Conservation (phyloP, 2,113 vertebrate species). For the Chitala chitala region DNA sequence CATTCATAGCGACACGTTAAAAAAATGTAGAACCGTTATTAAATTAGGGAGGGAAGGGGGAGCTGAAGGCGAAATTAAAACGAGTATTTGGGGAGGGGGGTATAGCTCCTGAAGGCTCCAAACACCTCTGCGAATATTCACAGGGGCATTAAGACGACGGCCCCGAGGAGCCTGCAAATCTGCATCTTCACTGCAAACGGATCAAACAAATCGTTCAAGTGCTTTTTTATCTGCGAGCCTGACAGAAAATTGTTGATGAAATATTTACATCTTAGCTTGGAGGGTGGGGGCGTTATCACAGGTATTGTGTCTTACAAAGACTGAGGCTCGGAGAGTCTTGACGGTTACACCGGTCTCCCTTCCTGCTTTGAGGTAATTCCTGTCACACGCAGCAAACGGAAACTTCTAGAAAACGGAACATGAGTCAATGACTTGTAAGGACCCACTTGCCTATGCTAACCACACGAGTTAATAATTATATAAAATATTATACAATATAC, state of each 20-base stretch:
- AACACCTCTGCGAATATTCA: neutral
- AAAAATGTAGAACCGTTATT: conserved; percentile 18
- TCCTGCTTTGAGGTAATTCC: no score
- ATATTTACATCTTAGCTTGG: neutral
- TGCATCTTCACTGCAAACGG: neutral
- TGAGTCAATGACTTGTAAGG: no score
- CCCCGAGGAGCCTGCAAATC: neutral
- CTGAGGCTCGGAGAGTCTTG: neutral
- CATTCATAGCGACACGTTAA: conserved; percentile 13
- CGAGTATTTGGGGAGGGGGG: no score
- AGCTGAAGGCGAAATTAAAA: conserved; percentile 3
- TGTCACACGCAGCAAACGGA: no score
- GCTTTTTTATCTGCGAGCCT: conserved; percentile 1
- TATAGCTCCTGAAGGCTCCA: conserved; percentile 1
- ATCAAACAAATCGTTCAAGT: neutral
- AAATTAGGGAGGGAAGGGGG: conserved; percentile 6
- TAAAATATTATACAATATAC: no score
- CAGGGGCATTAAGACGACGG: neutral
- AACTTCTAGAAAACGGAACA: no score
- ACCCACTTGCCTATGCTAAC: no score
- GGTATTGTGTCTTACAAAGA: neutral
- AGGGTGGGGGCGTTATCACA: neutral
- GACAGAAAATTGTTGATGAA: neutral
- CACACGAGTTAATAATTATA: no score
- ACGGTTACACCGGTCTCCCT: neutral